A percentile compares a stretch with the other conserved stretches of the same genome.
phyloP scores from a whole-genome alignment of 2,888 invertebrate species.

The Matsumyia berberina region DNA sequence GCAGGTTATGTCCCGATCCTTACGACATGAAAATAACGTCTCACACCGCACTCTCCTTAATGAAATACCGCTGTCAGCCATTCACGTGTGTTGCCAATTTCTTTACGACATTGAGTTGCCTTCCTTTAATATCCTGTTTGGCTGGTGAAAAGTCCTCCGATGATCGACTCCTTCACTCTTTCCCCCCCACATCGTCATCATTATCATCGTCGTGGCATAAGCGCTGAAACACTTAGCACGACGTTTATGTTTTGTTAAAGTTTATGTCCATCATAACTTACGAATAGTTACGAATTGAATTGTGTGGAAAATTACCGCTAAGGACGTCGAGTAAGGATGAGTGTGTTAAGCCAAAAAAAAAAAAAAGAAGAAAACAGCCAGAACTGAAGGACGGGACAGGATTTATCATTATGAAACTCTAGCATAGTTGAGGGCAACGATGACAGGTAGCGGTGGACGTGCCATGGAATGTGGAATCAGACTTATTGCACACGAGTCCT shows the following conservation, averaged over 20 bases:
- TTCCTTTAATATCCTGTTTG: not conserved
- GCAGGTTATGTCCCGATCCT: no score
- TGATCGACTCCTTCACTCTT: constrained; percentile 6
- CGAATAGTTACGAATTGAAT: constrained; percentile 46
- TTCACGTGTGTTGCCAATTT: not conserved
- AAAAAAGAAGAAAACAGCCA: constrained; percentile 18
- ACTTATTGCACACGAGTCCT: constrained; percentile 28
- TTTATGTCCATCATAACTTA: constrained; percentile 61
- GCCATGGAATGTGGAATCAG: constrained; percentile 1
- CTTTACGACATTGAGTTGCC: not conserved
- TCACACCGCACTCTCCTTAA: not conserved
- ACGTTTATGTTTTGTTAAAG: constrained; percentile 55
- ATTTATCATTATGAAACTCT: constrained; percentile 32
- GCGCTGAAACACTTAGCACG: constrained; percentile 29
- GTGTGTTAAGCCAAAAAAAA: constrained; percentile 10
- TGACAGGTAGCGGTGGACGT: constrained; percentile 26
- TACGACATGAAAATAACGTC: no score
- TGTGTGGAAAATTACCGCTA: constrained; percentile 19
- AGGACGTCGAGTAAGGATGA: constrained; percentile 3
- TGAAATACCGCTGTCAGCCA: constrained; percentile 12
- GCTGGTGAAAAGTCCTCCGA: not conserved
- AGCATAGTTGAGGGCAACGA: constrained; percentile 8
- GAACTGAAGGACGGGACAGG: not conserved
- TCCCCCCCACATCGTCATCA: not conserved
- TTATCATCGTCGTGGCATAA: constrained; percentile 9